phyloP scores from a whole-genome alignment of 2,888 invertebrate genomes.

The Polydrusus pterygomalis region DNA sequence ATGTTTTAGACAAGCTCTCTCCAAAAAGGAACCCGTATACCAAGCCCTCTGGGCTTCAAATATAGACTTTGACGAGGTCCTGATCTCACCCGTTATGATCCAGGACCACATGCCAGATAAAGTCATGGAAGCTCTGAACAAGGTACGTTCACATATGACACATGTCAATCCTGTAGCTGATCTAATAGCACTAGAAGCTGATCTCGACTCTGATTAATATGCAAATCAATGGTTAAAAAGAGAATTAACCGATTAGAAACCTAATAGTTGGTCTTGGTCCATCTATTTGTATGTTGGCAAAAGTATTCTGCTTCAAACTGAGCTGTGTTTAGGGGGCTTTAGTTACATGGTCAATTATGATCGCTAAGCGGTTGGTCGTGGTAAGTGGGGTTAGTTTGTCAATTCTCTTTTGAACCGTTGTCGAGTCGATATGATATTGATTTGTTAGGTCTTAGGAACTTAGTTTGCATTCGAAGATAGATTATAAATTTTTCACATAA shows the following conservation, averaged over 20 bases:
- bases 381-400: too few species aligned
- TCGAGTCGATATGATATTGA: too few species aligned
- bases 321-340: too few species aligned
- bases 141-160: conserved; percentile 76
- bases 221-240: background rate
- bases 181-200: conserved; percentile 54
- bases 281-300: too few species aligned
- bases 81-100: conserved; percentile 92
- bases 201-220: conserved; percentile 46
- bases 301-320: too few species aligned
- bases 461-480: background rate
- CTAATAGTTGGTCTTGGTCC: too few species aligned
- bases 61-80: conserved; percentile 89
- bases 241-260: background rate
- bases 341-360: too few species aligned
- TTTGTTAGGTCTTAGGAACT: conserved; percentile 1
- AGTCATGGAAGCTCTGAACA: conserved; percentile 87
- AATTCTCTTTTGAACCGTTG: too few species aligned
- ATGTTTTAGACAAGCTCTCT: conserved; percentile 77
- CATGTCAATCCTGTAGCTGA: conserved; percentile 44
- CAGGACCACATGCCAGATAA: conserved; percentile 95
- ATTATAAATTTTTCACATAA: background rate
- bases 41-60: conserved; percentile 92
- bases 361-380: too few species aligned
- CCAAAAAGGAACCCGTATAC: conserved; percentile 86